Percentiles rank a stretch among this genome's conserved stretches.
These are phyloP conservation scores for Spodoptera littoralis DNA, from an alignment of 2,888 invertebrate species.

Conservation along the genomic window DNA sequence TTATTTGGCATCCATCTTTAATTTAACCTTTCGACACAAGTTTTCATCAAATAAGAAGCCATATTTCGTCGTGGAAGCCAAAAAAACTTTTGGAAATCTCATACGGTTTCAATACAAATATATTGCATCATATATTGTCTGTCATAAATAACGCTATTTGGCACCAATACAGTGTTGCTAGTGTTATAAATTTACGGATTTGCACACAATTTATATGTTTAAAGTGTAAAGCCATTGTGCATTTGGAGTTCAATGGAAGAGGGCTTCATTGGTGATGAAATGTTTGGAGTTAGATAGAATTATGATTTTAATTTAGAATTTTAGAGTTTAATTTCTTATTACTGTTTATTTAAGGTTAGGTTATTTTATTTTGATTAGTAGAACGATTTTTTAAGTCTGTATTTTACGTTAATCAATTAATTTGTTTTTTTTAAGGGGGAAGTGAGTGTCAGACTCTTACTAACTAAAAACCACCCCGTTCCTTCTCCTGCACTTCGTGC, in stretches of 20 bases:
- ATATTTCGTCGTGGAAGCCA: constrained; percentile 42
- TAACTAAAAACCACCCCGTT: too few relatives aligned
- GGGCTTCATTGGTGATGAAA: not conserved
- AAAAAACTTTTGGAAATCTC: constrained; percentile 50
- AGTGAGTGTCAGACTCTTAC: too few relatives aligned
- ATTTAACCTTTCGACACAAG: constrained; percentile 44
- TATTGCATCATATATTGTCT: constrained; percentile 59
- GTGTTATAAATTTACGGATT: constrained; percentile 61
- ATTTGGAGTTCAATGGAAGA: constrained; percentile 39
- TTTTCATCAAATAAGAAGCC: constrained; percentile 27
- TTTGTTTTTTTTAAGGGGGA: too few relatives aligned
- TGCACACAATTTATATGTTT: constrained; percentile 58
- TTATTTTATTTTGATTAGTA: too few relatives aligned
- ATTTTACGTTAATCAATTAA: too few relatives aligned
- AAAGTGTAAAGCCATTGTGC: constrained; percentile 42
- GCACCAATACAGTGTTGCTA: constrained; percentile 52
- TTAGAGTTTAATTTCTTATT: too few relatives aligned
- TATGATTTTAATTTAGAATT: too few relatives aligned
- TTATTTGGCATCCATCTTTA: constrained; percentile 47
- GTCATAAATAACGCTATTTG: constrained; percentile 64
- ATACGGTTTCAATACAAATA: constrained; percentile 53
- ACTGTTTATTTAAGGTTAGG: too few relatives aligned
- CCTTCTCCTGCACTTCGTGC: too few relatives aligned
- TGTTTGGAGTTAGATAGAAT: too few relatives aligned
- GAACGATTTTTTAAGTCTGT: too few relatives aligned